These are phyloP conservation scores for Lates japonicus DNA, from an alignment of 2,797 vertebrate species.

Conservation along the genomic window DNA sequence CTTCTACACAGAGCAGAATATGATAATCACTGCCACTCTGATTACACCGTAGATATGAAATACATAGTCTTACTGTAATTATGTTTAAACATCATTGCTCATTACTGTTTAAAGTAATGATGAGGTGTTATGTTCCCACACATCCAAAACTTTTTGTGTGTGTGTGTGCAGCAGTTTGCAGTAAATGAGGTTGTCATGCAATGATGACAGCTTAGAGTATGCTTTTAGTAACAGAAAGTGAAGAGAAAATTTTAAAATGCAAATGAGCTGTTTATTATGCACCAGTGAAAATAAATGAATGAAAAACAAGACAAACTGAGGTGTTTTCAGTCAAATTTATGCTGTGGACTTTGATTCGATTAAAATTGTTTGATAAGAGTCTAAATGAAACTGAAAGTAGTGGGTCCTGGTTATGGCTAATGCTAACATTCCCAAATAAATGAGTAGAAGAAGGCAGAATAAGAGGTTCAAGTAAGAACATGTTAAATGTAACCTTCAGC, in stretches of 20 bases:
- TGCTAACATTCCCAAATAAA: conserved; percentile 1
- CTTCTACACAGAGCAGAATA: neutral
- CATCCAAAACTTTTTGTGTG: conserved; percentile 4
- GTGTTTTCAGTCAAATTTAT: neutral
- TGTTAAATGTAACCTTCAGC: conserved; percentile 9
- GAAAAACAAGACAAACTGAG: neutral
- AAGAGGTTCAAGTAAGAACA: neutral
- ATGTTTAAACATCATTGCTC: neutral
- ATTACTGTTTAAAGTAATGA: conserved; percentile 9
- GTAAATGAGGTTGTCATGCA: conserved; percentile 24
- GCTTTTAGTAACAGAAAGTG: conserved; percentile 9
- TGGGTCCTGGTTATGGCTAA: neutral
- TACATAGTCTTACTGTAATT: conserved; percentile 6
- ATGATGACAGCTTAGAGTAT: neutral
- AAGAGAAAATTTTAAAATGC: conserved; percentile 27
- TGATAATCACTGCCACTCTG: neutral
- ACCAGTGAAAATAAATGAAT: neutral
- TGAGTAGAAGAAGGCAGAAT: neutral
- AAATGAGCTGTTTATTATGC: conserved; percentile 31
- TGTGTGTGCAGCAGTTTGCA: conserved; percentile 4
- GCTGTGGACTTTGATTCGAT: neutral
- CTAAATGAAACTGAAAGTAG: neutral
- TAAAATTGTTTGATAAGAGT: neutral
- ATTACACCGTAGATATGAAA: neutral
- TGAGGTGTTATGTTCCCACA: neutral